Evolutionary conservation across 2,113 vertebrate genomes (phyloP), one percentile per base, ranked within the genome.

Genomic region (Tiliqua scincoides): DNA sequence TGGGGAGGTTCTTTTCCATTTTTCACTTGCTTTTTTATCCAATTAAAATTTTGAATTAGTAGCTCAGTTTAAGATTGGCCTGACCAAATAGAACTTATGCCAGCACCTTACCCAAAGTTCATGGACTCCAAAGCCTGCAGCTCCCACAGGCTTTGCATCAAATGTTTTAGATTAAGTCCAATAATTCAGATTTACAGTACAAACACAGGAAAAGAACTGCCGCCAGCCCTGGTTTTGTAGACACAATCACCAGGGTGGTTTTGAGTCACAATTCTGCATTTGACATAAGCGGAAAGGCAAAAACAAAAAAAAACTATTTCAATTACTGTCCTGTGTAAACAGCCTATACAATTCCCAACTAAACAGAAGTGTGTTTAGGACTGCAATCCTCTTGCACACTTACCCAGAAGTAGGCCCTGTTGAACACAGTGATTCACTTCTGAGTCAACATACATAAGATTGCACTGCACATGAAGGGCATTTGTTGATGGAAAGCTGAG

Each of bases 201-300:
- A 73, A 83, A 83, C 35, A 73, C 57, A 83, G 35, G 82, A 84
- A 84, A 65, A 70, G 37, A 59, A 17, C 27, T 63, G 71, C 25
- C 82, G 37, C 70, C 82, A 84, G 17, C 30, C 71, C 27, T 83
- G 35, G 72, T 54, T 30, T 74, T n/a, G 23, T 20, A 73, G 70
- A 61, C 82, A 83, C 70, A 68, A 82, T 21, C 67, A 63, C 37
- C 23, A 9, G 2, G n/a, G 10, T 43, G 70, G 27, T 73, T 73
- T 43, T 17, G 23, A 37, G n/a, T 61, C 37, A 73, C 35, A 73
- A 25, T 8, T 62, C 15, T 57, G 32, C 14, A 59, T 37, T 27
- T 71, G 70, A 83, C 14, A n/a, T 37, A 25, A 14, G 61, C 10
- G 40, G 25, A 61, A 83, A 72, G 30, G 59, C 25, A 25, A 14